Evolutionary conservation across 2,888 invertebrate species (phyloP), one percentile per base, ranked within the genome.

Genomic region (Apoda limacodes): DNA sequence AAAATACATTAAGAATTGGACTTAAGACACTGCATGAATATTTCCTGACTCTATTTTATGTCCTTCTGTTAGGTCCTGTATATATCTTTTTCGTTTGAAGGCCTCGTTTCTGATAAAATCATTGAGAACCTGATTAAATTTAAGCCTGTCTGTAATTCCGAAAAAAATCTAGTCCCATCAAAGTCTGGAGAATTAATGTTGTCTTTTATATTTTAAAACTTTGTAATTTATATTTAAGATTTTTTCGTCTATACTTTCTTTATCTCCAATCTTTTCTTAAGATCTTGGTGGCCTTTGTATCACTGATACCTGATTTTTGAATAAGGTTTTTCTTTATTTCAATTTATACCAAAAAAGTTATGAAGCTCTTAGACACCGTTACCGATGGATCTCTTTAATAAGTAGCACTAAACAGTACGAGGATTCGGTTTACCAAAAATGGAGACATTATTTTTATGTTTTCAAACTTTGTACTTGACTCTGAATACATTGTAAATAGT

Each of bases 291-390:
- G 62, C 59, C 59, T 57, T 55, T 52, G 44, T 51, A 56, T 59
- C 46, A 55, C 55, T 60, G 70, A 72, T 74, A 74, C 71, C 72
- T 76, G 74, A 75, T 69, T 60, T 55, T 61, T 45, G 49, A 43
- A 48, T 52, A 56, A 53, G 66, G 60, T 65, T 64, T 65, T 66
- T 59, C 66, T 62, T 42, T 30, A 55, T 17, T 71, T 72, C 71
- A 74, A 75, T 74, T 67, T 74, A 76, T 76, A 76, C 75, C 78
- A 75, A 78, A 78, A 75, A 63, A 70, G 64, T 41, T 56, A 71
- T 60, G 69, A 72, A 63, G 74, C 72, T 75, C 67, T 68, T 70
- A 64, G 60, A 69, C 55, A 61, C 71, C 60, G 78, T 78, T 80
- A 80, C 76, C 78, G 78, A 76, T 74, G 75, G 78, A 80, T 80